Evolutionary conservation across 2,888 invertebrate species (phyloP).

Genomic region (Geotrupes spiniger): DNA sequence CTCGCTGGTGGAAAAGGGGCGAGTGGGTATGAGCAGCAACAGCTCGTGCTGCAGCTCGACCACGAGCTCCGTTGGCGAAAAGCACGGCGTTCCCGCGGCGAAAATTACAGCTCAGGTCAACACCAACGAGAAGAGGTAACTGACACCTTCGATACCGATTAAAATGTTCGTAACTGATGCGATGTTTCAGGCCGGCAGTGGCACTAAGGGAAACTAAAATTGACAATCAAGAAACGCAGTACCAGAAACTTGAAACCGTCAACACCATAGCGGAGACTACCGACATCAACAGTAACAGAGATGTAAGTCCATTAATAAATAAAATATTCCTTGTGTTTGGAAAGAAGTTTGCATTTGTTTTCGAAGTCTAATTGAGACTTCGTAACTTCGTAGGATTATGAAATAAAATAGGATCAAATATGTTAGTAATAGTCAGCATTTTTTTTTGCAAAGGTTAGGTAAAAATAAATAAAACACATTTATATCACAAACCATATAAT

Average conservation of each 20-base stretch:
- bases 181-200: slow-evolving; percentile 13
- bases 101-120: slow-evolving; percentile 43
- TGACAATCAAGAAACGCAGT: slow-evolving; percentile 52
- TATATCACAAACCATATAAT: no score
- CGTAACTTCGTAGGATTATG: no score
- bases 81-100: slow-evolving; percentile 33
- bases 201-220: slow-evolving; percentile 62
- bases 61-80: slow-evolving; percentile 53
- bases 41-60: slow-evolving; percentile 56
- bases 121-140: slow-evolving; percentile 36
- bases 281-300: slow-evolving; percentile 65
- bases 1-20: slow-evolving; percentile 55
- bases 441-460: no score
- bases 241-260: slow-evolving; percentile 37
- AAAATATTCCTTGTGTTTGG: no score
- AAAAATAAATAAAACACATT: no score
- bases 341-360: no score
- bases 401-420: no score
- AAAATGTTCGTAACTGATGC: slow-evolving; percentile 20
- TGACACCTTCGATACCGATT: no score
- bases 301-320: slow-evolving; percentile 60
- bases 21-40: slow-evolving; percentile 49
- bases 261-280: slow-evolving; percentile 42
- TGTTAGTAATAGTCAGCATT: no score
- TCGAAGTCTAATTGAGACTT: no score